Percentiles rank a stretch among this genome's conserved stretches.
These are phyloP conservation scores for Melanotaenia trifasciata DNA, from an alignment of 2,797 vertebrate species.

Conservation along the genomic window DNA sequence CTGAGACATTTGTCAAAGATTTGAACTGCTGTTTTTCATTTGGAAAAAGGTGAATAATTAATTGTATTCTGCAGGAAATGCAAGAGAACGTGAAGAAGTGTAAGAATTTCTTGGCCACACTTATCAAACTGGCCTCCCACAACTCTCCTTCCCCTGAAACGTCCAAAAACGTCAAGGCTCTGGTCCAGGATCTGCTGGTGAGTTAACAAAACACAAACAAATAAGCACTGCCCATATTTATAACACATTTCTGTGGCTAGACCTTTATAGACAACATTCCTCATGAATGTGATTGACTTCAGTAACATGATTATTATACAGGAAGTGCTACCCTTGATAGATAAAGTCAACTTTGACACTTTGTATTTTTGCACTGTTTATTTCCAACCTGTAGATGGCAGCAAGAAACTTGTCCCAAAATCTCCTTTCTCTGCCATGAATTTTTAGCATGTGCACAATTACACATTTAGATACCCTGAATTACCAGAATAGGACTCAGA, in stretches of 20 bases:
- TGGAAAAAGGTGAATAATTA: not conserved
- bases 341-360: slow-evolving; percentile 3
- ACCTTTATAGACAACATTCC: not conserved
- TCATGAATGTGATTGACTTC: not conserved
- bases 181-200: slow-evolving; percentile 91
- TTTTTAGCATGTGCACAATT: slow-evolving; percentile 27
- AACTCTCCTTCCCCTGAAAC: slow-evolving; percentile 90
- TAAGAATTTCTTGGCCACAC: slow-evolving; percentile 91
- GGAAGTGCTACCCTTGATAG: not conserved
- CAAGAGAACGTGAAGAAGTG: slow-evolving; percentile 93
- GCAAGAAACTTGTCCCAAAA: slow-evolving; percentile 65
- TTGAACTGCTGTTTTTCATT: not conserved
- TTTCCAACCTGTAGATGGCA: slow-evolving; percentile 77
- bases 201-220: slow-evolving; percentile 46
- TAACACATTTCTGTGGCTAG: not conserved
- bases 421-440: slow-evolving; percentile 5
- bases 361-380: slow-evolving; percentile 46
- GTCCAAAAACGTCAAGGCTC: slow-evolving; percentile 89
- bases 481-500: slow-evolving; percentile 9
- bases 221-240: not conserved
- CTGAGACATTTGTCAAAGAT: not conserved
- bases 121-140: slow-evolving; percentile 92
- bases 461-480: slow-evolving; percentile 23
- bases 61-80: slow-evolving; percentile 84
- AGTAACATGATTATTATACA: not conserved